phyloP scores from a whole-genome alignment of 2,888 invertebrate genomes.

The Ectobius pallidus region DNA sequence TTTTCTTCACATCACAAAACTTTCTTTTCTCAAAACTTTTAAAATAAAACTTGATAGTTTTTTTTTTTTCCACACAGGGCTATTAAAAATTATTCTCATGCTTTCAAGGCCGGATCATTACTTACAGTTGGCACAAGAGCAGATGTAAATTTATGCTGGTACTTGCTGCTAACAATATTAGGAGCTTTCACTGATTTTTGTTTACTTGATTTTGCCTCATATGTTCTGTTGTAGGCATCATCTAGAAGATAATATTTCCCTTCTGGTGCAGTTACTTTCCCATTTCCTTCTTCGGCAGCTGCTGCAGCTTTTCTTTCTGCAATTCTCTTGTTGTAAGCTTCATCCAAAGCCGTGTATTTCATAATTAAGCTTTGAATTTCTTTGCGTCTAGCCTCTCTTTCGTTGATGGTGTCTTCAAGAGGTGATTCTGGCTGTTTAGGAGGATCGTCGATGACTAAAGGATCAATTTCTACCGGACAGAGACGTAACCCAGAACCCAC shows the following conservation, averaged over 20 bases:
- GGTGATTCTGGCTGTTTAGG: constrained; percentile 55
- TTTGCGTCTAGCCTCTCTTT: constrained; percentile 80
- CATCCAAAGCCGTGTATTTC: constrained; percentile 82
- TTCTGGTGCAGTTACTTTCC: not conserved
- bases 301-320: not conserved
- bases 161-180: constrained; percentile 39
- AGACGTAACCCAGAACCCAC: constrained; percentile 54
- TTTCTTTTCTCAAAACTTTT: no score
- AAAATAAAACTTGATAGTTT: no score
- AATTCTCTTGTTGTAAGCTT: constrained; percentile 58
- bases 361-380: constrained; percentile 82
- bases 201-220: constrained; percentile 46
- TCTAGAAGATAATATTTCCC: constrained; percentile 57
- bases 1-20: no score
- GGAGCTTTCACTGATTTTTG: constrained; percentile 24
- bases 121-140: constrained; percentile 39
- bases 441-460: constrained; percentile 52
- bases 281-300: not conserved
- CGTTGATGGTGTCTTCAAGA: constrained; percentile 65
- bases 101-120: constrained; percentile 19
- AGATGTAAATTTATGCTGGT: constrained; percentile 40
- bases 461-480: constrained; percentile 61
- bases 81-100: not conserved
- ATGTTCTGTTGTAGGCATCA: constrained; percentile 67
- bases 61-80: constrained; percentile 1